A percentile compares a stretch with the other conserved stretches of the same genome.
These are phyloP conservation scores for Drosophila hawaiiensis DNA, from an alignment of 2,888 invertebrate species.

Conservation along the genomic window DNA sequence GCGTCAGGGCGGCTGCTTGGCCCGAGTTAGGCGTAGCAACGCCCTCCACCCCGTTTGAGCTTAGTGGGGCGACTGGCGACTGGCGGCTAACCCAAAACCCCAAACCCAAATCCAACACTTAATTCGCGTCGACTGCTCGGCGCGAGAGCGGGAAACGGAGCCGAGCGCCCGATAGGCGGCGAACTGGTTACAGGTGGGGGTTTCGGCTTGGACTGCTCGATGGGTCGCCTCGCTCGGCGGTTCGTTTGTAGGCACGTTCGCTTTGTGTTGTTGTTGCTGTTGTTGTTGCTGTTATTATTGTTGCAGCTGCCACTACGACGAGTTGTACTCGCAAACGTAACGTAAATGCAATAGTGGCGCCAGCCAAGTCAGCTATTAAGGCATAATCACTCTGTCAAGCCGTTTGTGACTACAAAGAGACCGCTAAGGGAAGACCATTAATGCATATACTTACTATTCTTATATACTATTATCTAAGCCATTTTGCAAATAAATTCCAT, in stretches of 20 bases:
- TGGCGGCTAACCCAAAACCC: slow-evolving; percentile 55
- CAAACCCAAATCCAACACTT: slow-evolving; percentile 49
- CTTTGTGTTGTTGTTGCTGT: slow-evolving; percentile 19
- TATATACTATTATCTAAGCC: not conserved
- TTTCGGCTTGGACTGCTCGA: slow-evolving; percentile 24
- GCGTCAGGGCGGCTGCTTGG: slow-evolving; percentile 72
- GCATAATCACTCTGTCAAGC: slow-evolving; percentile 9
- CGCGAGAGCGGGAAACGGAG: slow-evolving; percentile 10
- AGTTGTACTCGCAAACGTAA: slow-evolving; percentile 49
- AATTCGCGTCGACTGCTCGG: slow-evolving; percentile 51
- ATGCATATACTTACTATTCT: not conserved
- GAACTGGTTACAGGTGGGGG: slow-evolving; percentile 55
- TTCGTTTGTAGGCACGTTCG: slow-evolving; percentile 47
- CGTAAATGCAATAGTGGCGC: slow-evolving; percentile 49
- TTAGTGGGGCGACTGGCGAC: slow-evolving; percentile 30
- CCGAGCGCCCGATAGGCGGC: slow-evolving; percentile 24
- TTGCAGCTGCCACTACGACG: slow-evolving; percentile 29
- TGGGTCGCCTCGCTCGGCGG: slow-evolving; percentile 32
- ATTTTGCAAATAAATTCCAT: not conserved
- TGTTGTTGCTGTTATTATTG: slow-evolving; percentile 14
- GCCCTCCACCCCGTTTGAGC: slow-evolving; percentile 6
- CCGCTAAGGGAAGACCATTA: not conserved
- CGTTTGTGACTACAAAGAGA: slow-evolving; percentile 4
- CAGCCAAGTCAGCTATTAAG: slow-evolving; percentile 8
- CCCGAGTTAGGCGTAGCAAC: slow-evolving; percentile 47